These are phyloP conservation scores for human (Homo sapiens) DNA, from an alignment of 2,113 vertebrate species.

Conservation along the genomic window DNA sequence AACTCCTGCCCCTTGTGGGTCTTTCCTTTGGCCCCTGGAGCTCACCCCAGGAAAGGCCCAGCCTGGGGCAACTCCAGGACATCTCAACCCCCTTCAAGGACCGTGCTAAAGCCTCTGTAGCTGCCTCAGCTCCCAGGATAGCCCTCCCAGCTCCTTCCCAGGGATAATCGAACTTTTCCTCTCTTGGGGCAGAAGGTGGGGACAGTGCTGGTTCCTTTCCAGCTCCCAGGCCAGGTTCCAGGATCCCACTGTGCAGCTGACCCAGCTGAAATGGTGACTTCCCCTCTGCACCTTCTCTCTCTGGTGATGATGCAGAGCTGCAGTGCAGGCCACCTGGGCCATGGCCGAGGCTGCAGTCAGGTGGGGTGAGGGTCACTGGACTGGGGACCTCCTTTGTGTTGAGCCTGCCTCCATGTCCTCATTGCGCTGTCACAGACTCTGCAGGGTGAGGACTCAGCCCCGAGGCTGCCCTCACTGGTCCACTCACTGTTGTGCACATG, in stretches of 20 bases:
- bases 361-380: fast-evolving
- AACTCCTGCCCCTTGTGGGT: neutral
- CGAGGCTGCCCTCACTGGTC: fast-evolving
- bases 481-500: fast-evolving
- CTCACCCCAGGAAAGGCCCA: neutral
- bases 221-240: fast-evolving
- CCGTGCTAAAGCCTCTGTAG: neutral
- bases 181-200: neutral
- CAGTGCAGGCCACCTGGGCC: neutral
- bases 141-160: neutral
- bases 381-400: neutral
- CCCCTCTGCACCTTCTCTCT: neutral
- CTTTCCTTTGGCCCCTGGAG: neutral
- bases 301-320: neutral
- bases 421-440: fast-evolving
- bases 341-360: neutral
- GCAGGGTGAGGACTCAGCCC: fast-evolving
- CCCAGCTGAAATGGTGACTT: neutral
- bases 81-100: neutral
- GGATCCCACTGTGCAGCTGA: neutral
- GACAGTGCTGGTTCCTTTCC: neutral
- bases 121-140: neutral
- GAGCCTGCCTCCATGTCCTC: fast-evolving
- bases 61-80: fast-evolving
- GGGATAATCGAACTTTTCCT: fast-evolving